phyloP scores from a whole-genome alignment of 1,140 invertebrate species.

The Dendroctonus valens region DNA sequence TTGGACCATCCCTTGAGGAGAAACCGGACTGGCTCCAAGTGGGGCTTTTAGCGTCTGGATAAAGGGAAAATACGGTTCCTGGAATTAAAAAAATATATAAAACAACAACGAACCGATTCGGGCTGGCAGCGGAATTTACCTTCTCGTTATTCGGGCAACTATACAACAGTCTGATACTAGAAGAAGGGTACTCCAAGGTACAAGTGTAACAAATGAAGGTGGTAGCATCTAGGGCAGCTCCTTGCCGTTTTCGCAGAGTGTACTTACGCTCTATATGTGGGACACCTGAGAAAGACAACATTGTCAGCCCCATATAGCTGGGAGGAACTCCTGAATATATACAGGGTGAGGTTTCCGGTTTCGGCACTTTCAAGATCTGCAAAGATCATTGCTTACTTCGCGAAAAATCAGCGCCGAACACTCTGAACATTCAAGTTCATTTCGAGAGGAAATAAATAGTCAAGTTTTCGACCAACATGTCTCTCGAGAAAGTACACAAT shows the following conservation, averaged over 20 bases:
- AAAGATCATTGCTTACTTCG: no score
- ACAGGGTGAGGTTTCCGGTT: neutral
- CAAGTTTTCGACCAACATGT: no score
- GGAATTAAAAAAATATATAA: slow-evolving; percentile 1
- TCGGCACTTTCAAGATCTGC: no score
- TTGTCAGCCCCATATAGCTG: no score
- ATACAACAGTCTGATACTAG: slow-evolving; percentile 75
- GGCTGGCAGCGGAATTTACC: slow-evolving; percentile 1
- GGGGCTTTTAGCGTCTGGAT: slow-evolving; percentile 75
- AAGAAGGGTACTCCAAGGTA: slow-evolving; percentile 72
- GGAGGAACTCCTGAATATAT: neutral
- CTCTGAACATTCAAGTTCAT: no score
- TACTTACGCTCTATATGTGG: slow-evolving; percentile 76
- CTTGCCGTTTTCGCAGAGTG: slow-evolving; percentile 70
- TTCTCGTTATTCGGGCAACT: slow-evolving; percentile 79
- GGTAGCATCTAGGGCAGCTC: slow-evolving; percentile 63
- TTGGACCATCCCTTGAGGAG: slow-evolving; percentile 77
- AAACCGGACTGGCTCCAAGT: slow-evolving; percentile 79
- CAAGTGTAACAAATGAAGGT: slow-evolving; percentile 89
- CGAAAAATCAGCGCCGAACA: no score
- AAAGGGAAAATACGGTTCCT: slow-evolving; percentile 84
- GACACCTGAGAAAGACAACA: slow-evolving; percentile 57
- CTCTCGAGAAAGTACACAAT: no score
- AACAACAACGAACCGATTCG: neutral
- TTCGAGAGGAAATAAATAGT: no score